Evolutionary conservation across 2,888 invertebrate species (phyloP).

Genomic region (Hypercompe scribonia): DNA sequence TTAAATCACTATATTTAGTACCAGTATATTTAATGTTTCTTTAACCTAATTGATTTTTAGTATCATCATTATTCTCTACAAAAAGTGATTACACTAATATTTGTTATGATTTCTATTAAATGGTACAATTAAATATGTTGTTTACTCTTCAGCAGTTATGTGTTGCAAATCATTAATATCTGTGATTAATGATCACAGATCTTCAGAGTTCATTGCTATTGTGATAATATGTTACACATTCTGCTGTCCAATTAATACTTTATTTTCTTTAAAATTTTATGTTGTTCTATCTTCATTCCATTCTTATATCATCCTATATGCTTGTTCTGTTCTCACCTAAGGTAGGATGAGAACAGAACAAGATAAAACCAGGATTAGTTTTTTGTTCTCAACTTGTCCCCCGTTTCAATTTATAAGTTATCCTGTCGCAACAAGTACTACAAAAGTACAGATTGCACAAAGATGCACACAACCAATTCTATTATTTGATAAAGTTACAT

Average conservation of each 20-base stretch:
- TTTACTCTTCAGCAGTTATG: conserved; percentile 23
- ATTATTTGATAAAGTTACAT: too few relatives aligned
- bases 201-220: conserved; percentile 35
- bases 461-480: too few relatives aligned
- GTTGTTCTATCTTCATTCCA: too few relatives aligned
- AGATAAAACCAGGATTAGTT: too few relatives aligned
- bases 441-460: too few relatives aligned
- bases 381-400: too few relatives aligned
- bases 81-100: conserved; percentile 26
- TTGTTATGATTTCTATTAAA: conserved; percentile 28
- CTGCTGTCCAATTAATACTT: conserved; percentile 18
- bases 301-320: too few relatives aligned
- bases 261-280: not conserved
- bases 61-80: conserved; percentile 20
- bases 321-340: too few relatives aligned
- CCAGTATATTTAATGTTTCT: conserved; percentile 6
- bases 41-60: not conserved
- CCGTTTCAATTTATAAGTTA: too few relatives aligned
- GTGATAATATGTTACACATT: conserved; percentile 28
- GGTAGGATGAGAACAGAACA: too few relatives aligned
- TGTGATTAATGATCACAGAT: conserved; percentile 27
- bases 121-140: conserved; percentile 27
- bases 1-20: not conserved
- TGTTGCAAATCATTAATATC: conserved; percentile 34
- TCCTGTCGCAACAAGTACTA: too few relatives aligned